Evolutionary conservation across 2,113 vertebrate species (phyloP).

Genomic region (Vulpes vulpes): DNA sequence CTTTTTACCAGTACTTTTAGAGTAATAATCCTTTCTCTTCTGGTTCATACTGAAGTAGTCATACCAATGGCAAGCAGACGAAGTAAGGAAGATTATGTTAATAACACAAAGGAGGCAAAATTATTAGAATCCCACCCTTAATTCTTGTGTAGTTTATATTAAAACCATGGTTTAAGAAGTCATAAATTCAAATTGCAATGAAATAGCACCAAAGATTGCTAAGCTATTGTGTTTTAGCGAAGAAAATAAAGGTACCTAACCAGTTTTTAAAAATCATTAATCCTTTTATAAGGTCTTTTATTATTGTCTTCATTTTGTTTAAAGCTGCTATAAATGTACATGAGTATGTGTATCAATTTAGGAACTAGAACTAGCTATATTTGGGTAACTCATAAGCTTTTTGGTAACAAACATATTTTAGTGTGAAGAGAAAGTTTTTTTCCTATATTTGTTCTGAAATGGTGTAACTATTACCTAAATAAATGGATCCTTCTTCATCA

Average conservation of each 20-base stretch:
- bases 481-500: not conserved
- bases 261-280: not conserved
- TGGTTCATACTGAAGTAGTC: not conserved
- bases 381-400: not conserved
- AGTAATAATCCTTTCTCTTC: not conserved
- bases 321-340: not conserved
- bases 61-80: not conserved
- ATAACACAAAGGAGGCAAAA: not conserved
- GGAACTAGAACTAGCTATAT: not conserved
- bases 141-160: not conserved
- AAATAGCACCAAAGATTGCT: not conserved
- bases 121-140: not conserved
- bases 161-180: not conserved
- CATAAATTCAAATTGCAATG: slow-evolving; percentile 1
- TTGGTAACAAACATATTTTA: not conserved
- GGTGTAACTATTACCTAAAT: not conserved
- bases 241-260: not conserved
- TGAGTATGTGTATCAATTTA: not conserved
- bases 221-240: not conserved
- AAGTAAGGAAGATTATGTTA: not conserved
- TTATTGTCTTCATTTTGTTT: not conserved
- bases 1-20: not conserved
- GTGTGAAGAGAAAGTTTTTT: not conserved
- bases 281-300: not conserved
- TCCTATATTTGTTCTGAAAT: slow-evolving; percentile 17